phyloP scores from a whole-genome alignment of 37 sponge, comb jelly and placozoan species.

The Agelas oroides region DNA sequence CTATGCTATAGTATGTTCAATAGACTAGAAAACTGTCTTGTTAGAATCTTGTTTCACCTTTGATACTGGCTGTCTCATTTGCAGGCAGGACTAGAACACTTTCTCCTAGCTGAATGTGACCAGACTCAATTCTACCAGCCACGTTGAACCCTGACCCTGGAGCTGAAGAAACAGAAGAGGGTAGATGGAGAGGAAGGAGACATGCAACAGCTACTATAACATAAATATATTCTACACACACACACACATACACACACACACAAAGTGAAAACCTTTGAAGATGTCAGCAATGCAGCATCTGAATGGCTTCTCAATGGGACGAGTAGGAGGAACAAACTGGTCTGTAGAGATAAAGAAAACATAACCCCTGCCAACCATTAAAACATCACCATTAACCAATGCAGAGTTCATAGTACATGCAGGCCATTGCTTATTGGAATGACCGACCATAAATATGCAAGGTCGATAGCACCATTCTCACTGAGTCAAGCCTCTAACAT shows the following conservation, averaged over 20 bases:
- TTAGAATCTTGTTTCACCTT: slow-evolving; percentile 62
- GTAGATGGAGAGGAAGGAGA: neutral
- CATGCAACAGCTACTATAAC: no score
- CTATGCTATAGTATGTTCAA: no score
- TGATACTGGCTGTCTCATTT: slow-evolving; percentile 67
- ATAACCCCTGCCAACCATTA: no score
- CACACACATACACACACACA: neutral
- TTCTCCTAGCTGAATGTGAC: slow-evolving; percentile 77
- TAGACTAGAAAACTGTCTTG: no score
- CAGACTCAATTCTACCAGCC: slow-evolving; percentile 77
- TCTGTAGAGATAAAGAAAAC: slow-evolving; percentile 48
- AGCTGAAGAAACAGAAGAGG: slow-evolving; percentile 40
- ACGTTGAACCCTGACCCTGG: slow-evolving; percentile 74
- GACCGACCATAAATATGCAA: no score
- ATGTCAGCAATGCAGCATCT: slow-evolving; percentile 76
- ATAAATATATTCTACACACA: no score
- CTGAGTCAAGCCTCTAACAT: no score
- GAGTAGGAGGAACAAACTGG: slow-evolving; percentile 65
- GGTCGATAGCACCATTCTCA: no score
- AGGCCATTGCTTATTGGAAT: no score
- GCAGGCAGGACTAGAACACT: slow-evolving; percentile 69
- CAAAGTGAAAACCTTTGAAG: slow-evolving; percentile 55
- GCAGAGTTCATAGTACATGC: no score
- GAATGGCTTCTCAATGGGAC: slow-evolving; percentile 83
- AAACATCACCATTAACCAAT: no score